phyloP scores from a whole-genome alignment of 2,797 vertebrate species.

The Knipowitschia caucasica region DNA sequence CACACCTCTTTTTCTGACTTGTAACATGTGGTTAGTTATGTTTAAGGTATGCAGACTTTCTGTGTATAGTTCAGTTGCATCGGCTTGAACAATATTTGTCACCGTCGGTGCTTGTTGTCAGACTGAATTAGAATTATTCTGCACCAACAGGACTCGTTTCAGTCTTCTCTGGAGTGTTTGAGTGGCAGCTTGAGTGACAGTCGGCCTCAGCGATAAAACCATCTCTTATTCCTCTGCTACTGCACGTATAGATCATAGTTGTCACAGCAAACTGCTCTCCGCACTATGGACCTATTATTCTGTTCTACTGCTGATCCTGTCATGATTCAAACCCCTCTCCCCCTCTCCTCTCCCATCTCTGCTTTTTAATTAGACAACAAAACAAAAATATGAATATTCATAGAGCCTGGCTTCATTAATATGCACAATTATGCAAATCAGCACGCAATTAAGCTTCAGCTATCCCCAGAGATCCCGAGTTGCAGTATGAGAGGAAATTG shows the following conservation, averaged over 20 bases:
- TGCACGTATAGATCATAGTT: conserved; percentile 69
- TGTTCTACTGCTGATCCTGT: conserved; percentile 74
- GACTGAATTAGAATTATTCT: conserved; percentile 12
- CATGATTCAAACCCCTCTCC: conserved; percentile 57
- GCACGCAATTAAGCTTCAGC: conserved; percentile 86
- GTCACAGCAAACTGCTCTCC: conserved; percentile 72
- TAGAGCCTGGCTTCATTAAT: conserved; percentile 83
- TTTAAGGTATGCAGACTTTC: background rate
- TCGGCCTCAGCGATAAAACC: conserved; percentile 56
- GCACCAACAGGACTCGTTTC: conserved; percentile 20
- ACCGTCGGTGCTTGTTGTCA: conserved; percentile 16
- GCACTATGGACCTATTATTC: conserved; percentile 73
- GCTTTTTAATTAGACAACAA: conserved; percentile 92
- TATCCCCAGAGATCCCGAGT: conserved; percentile 71
- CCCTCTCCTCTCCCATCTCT: conserved; percentile 45
- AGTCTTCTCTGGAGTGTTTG: conserved; percentile 44
- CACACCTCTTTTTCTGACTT: too few species aligned
- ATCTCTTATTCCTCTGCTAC: conserved; percentile 64
- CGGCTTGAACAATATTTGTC: conserved; percentile 10
- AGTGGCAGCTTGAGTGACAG: conserved; percentile 56
- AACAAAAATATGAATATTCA: conserved; percentile 95
- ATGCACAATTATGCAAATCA: conserved; percentile 98
- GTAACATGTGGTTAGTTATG: background rate
- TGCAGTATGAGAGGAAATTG: conserved; percentile 60
- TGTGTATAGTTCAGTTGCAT: conserved; percentile 6